These are phyloP conservation scores for Synergus umbraculus DNA, from an alignment of 2,888 invertebrate genomes.

Conservation along the genomic window DNA sequence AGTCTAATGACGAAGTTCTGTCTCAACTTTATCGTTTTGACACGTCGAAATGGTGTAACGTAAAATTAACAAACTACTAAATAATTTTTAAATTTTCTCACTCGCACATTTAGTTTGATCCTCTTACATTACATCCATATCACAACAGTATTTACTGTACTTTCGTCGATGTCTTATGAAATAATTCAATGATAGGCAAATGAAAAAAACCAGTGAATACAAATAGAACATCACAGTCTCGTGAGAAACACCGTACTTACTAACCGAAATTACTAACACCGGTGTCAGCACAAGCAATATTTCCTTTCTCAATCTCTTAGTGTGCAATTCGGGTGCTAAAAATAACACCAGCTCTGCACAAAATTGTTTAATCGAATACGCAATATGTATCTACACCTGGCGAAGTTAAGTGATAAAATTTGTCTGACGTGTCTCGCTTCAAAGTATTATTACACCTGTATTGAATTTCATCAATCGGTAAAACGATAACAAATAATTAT, in stretches of 20 bases:
- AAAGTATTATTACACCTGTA: neutral
- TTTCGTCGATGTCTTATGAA: slow-evolving; percentile 33
- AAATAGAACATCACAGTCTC: slow-evolving; percentile 26
- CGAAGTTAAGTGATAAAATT: slow-evolving; percentile 23
- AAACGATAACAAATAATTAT: neutral
- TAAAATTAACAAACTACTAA: slow-evolving; percentile 43
- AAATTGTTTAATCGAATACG: slow-evolving; percentile 25
- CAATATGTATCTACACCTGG: slow-evolving; percentile 1
- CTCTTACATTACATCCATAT: slow-evolving; percentile 50
- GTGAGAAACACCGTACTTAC: slow-evolving; percentile 9
- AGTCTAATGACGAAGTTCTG: neutral
- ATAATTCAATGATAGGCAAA: slow-evolving; percentile 12
- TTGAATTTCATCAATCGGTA: neutral
- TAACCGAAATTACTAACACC: slow-evolving; percentile 20
- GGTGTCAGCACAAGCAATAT: slow-evolving; percentile 33
- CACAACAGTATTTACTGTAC: slow-evolving; percentile 55
- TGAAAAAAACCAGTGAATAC: neutral
- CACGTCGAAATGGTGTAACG: slow-evolving; percentile 17
- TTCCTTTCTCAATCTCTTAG: neutral
- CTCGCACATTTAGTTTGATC: slow-evolving; percentile 46
- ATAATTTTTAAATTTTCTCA: slow-evolving; percentile 48
- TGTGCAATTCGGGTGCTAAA: slow-evolving; percentile 20
- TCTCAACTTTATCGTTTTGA: neutral
- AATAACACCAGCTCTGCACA: slow-evolving; percentile 17
- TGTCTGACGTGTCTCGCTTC: neutral